Evolutionary conservation across 1,140 invertebrate genomes (phyloP).

Genomic region (Neotoxoptera formosana): DNA sequence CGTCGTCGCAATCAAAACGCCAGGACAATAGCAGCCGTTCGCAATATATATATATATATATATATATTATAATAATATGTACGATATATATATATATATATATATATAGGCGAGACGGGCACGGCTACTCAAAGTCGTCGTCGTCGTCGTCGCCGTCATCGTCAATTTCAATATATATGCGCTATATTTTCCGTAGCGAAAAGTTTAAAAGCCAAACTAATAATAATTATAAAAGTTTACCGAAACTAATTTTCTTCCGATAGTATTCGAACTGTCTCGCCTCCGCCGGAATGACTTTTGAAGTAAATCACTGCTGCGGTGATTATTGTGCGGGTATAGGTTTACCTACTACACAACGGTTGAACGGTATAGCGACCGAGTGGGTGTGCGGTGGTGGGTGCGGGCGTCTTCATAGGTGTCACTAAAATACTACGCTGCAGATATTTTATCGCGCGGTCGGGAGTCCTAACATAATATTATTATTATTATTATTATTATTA

Average conservation of each 20-base stretch:
- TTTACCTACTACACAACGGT: neutral
- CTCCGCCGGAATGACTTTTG: neutral
- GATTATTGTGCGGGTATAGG: neutral
- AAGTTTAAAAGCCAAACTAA: neutral
- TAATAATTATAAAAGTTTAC: conserved; percentile 15
- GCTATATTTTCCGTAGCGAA: neutral
- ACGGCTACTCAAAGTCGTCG: neutral
- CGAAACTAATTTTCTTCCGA: neutral
- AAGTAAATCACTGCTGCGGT: neutral
- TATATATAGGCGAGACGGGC: neutral
- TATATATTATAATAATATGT: no score
- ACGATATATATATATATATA: neutral
- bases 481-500: neutral
- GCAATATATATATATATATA: neutral
- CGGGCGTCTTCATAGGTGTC: neutral
- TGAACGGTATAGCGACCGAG: no score
- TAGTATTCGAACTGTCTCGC: neutral
- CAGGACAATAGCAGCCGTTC: neutral
- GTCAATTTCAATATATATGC: neutral
- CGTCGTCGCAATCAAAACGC: neutral
- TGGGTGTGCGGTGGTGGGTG: no score
- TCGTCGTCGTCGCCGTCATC: neutral
- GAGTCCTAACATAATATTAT: neutral
- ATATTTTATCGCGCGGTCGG: neutral
- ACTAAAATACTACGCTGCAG: neutral